These are phyloP conservation scores for Eidolon helvum DNA, from an alignment of 2,113 vertebrate genomes.

Conservation along the genomic window DNA sequence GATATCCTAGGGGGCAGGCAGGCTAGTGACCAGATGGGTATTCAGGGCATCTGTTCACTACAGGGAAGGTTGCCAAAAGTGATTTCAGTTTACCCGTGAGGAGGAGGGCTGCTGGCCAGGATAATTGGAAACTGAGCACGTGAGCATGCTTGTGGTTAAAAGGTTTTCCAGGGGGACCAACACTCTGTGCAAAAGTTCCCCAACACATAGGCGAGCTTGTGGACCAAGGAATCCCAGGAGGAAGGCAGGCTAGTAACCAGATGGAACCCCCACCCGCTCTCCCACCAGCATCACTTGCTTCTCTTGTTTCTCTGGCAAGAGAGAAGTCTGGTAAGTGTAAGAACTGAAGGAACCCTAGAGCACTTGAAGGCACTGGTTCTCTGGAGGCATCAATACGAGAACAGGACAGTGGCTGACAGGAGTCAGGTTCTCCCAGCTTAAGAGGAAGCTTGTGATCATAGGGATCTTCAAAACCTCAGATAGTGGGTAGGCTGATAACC, in stretches of 20 bases:
- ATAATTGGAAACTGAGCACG: background rate
- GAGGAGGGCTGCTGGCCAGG: background rate
- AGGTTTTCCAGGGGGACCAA: background rate
- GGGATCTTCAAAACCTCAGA: background rate
- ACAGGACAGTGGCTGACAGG: background rate
- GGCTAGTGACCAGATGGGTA: background rate
- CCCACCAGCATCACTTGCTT: background rate
- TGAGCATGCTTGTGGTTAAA: background rate
- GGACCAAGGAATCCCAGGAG: background rate
- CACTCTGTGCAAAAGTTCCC: background rate
- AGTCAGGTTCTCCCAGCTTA: background rate
- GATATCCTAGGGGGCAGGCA: background rate
- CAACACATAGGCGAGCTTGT: background rate
- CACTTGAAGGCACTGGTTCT: background rate
- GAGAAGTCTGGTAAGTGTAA: background rate
- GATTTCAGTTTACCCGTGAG: background rate
- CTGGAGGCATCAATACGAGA: background rate
- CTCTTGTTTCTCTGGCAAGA: background rate
- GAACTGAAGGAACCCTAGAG: background rate
- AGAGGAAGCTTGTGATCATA: background rate
- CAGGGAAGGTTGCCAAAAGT: background rate
- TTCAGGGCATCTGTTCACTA: background rate
- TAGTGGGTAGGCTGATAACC: background rate
- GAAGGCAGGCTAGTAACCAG: background rate
- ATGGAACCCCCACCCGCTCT: fast-evolving